Percentiles rank a stretch among this genome's conserved stretches.
Evolutionary conservation across 1,140 invertebrate species (phyloP).

Genomic region (Drosophila insularis): DNA sequence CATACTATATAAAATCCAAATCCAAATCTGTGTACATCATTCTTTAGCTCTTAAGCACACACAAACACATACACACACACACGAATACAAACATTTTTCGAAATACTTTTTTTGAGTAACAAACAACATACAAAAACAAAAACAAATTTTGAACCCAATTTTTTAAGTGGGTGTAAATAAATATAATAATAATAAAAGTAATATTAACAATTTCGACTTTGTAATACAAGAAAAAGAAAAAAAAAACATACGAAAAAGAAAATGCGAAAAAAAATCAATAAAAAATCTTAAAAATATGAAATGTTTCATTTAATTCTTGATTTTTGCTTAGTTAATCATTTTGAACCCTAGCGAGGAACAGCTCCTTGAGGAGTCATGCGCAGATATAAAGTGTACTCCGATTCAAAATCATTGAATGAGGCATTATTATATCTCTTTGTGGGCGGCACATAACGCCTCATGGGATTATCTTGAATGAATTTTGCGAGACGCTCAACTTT

Average conservation of each 20-base stretch:
- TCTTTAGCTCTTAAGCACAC: slow-evolving; percentile 52
- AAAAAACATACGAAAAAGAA: slow-evolving; percentile 32
- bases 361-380: slow-evolving; percentile 62
- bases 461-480: slow-evolving; percentile 70
- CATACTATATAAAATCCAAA: slow-evolving; percentile 6
- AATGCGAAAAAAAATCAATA: slow-evolving; percentile 40
- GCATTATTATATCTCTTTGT: slow-evolving; percentile 56
- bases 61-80: neutral
- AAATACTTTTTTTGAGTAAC: slow-evolving; percentile 46
- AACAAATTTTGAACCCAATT: slow-evolving; percentile 44
- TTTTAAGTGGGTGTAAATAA: slow-evolving; percentile 60
- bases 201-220: slow-evolving; percentile 57
- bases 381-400: slow-evolving; percentile 71
- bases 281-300: slow-evolving; percentile 55
- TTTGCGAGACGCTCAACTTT: slow-evolving; percentile 58
- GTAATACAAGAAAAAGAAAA: slow-evolving; percentile 54
- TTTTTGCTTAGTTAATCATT: neutral
- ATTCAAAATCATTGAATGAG: slow-evolving; percentile 64
- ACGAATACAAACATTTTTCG: slow-evolving; percentile 10
- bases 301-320: neutral
- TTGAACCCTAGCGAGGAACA: slow-evolving; percentile 17
- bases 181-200: neutral
- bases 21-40: slow-evolving; percentile 53
- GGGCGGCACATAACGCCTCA: slow-evolving; percentile 64
- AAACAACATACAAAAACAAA: slow-evolving; percentile 36